A percentile compares a stretch with the other conserved stretches of the same genome.
Evolutionary conservation across 2,797 vertebrate species (phyloP).

Genomic region (Pagetopsis macropterus): DNA sequence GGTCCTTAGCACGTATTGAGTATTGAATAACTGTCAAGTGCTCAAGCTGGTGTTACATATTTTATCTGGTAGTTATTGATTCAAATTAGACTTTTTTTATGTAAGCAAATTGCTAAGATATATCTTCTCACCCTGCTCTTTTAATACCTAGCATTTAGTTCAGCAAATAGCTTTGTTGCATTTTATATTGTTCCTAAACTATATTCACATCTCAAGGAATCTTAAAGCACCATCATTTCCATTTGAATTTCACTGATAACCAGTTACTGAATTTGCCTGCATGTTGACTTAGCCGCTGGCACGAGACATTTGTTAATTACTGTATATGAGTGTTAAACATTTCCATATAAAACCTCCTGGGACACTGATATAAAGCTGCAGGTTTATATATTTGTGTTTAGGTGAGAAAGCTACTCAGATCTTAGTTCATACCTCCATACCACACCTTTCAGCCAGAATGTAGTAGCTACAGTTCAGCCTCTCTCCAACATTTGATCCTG

Average conservation of each 20-base stretch:
- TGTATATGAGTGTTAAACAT: conserved; percentile 2
- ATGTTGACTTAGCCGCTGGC: conserved; percentile 8
- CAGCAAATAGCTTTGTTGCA: background rate
- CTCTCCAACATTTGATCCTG: conserved; percentile 23
- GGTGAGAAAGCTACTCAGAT: background rate
- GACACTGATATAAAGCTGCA: conserved; percentile 20
- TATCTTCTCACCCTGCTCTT: too few relatives aligned
- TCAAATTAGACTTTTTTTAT: too few relatives aligned
- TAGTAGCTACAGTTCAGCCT: conserved; percentile 12
- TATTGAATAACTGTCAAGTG: background rate
- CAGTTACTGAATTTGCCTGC: conserved; percentile 7
- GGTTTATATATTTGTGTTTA: background rate
- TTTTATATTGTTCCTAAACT: background rate
- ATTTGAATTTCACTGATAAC: conserved; percentile 32
- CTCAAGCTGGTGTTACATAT: background rate
- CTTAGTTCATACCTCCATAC: background rate
- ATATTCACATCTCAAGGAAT: background rate
- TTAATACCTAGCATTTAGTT: background rate
- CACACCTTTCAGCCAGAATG: conserved; percentile 23
- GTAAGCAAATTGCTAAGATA: too few relatives aligned
- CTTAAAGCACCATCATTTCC: conserved; percentile 19
- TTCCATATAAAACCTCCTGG: conserved; percentile 7
- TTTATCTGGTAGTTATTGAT: background rate
- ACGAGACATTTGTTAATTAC: conserved; percentile 14
- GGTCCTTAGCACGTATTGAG: background rate